Base-by-base conservation (phyloP, 2,797 vertebrate genomes). In the Acanthopagrus latus region DNA sequence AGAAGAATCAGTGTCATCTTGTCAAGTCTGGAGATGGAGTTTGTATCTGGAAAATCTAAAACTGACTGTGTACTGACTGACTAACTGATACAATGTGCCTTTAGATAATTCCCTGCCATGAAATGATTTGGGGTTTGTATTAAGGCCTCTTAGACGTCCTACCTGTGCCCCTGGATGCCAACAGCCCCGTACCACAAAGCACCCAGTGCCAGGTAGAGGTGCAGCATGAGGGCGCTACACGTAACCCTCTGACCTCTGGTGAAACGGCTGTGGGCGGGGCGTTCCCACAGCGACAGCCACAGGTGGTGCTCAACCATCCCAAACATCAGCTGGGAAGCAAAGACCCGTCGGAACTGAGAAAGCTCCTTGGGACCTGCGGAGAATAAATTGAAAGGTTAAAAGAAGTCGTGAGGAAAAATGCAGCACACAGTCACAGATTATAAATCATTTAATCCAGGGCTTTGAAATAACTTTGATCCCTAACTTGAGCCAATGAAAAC, bases 231-330 rank as follows among this genome's bases (percentile, higher is more conserved):
- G 62, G 93, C 88, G 0, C 94, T 90, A 75, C 95, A 95, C 18
- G 94, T 94, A 0, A 96, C 93, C 80, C 96, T 94, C 83, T 96
- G 96, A n/a, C 86, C 91, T 55, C 95, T 87, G 33, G 92, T 96
- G 80, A 96, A 97, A 2, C 52, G 72, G 77, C 95, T 96, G 80
- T 93, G 93, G 16, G 91, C 60, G 0, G 94, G 95, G 0, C 93
- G 90, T 29, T 94, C 92, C 96, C 95, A 96, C 20, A 96, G 87
- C 0, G 96, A 97, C 57, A 95, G 70, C 96, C 96, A 96, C 64
- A 96, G 83, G 89, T 97, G 95, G 66, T 89, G 89, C 76, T 96
- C 96, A 29, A 72, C 85, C 78, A 95, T 80, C 17, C 96, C 95
- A 38, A 94, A 95, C 23, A 78, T 63, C 73, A 97, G 81, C 92